Evolutionary conservation across 2,888 invertebrate species (phyloP).

Genomic region (Opisthograptis luteolata): DNA sequence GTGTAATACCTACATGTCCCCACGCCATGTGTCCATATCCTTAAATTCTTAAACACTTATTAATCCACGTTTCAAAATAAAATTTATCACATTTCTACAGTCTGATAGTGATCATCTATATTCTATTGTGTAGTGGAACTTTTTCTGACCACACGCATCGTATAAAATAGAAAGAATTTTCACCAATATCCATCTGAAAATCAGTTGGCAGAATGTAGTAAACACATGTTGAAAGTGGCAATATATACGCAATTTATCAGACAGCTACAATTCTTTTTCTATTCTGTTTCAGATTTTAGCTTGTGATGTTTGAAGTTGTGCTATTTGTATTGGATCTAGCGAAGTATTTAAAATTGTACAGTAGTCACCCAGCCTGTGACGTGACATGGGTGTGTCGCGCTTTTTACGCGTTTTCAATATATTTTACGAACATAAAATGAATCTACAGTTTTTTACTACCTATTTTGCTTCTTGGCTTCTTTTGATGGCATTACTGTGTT

Average conservation of each 20-base stretch:
- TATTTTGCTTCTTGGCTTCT: slow-evolving; percentile 9
- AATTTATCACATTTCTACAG: too few relatives aligned
- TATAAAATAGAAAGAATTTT: neutral
- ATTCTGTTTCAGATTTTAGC: slow-evolving; percentile 33
- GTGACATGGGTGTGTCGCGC: slow-evolving; percentile 34
- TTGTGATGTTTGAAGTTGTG: slow-evolving; percentile 19
- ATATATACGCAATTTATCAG: slow-evolving; percentile 32
- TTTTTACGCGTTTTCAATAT: slow-evolving; percentile 16
- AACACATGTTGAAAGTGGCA: slow-evolving; percentile 19
- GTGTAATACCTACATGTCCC: too few relatives aligned
- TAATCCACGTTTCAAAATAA: too few relatives aligned
- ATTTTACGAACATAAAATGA: slow-evolving; percentile 14
- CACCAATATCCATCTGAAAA: slow-evolving; percentile 12
- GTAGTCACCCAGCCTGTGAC: slow-evolving; percentile 29
- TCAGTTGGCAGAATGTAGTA: slow-evolving; percentile 25
- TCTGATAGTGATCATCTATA: too few relatives aligned
- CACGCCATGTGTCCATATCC: too few relatives aligned
- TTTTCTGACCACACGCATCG: slow-evolving; percentile 7
- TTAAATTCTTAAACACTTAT: too few relatives aligned
- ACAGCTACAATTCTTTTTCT: slow-evolving; percentile 25
- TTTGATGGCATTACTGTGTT: slow-evolving; percentile 27
- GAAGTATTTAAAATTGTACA: slow-evolving; percentile 22
- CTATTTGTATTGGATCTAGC: slow-evolving; percentile 7
- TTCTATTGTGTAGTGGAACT: too few relatives aligned
- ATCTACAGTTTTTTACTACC: slow-evolving; percentile 1